These are phyloP conservation scores for Trichomalopsis sarcophagae DNA, from an alignment of 1,140 invertebrate genomes.

Conservation along the genomic window DNA sequence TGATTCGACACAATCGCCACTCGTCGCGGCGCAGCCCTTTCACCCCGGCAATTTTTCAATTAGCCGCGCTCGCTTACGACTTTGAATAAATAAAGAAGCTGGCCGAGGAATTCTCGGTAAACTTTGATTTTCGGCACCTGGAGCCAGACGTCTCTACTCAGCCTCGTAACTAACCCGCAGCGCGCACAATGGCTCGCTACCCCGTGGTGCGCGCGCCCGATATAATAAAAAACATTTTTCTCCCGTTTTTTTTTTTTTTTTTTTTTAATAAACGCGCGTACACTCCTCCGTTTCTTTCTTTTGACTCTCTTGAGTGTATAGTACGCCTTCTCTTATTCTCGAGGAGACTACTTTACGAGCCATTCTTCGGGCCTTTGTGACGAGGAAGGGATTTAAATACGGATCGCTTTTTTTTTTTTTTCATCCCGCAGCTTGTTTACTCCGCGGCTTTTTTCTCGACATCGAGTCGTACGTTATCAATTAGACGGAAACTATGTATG, in stretches of 20 bases:
- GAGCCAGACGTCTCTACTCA: background rate
- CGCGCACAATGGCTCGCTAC: background rate
- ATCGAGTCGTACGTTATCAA: background rate
- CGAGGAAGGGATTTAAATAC: slow-evolving; percentile 21
- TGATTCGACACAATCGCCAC: background rate
- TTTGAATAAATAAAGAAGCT: too few species aligned
- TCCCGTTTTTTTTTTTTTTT: slow-evolving; percentile 20
- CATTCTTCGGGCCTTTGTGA: background rate
- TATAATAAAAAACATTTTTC: slow-evolving; percentile 35
- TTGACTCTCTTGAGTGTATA: background rate
- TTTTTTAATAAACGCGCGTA: slow-evolving; percentile 14
- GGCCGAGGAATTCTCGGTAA: slow-evolving; percentile 40
- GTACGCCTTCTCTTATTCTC: slow-evolving; percentile 9
- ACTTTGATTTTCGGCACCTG: slow-evolving; percentile 23
- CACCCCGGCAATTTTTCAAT: background rate
- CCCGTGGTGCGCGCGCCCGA: background rate
- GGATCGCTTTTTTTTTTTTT: background rate
- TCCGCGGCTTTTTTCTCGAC: background rate
- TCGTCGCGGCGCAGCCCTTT: background rate
- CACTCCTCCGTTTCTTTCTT: slow-evolving; percentile 3
- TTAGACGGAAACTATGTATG: background rate
- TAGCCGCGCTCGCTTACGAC: background rate
- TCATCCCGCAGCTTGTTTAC: background rate
- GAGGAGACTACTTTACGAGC: background rate
- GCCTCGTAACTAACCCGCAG: background rate